Percentiles rank a stretch among this genome's conserved stretches.
Evolutionary conservation across 2,888 invertebrate genomes (phyloP).

Genomic region (Nemotelus nigrinus): DNA sequence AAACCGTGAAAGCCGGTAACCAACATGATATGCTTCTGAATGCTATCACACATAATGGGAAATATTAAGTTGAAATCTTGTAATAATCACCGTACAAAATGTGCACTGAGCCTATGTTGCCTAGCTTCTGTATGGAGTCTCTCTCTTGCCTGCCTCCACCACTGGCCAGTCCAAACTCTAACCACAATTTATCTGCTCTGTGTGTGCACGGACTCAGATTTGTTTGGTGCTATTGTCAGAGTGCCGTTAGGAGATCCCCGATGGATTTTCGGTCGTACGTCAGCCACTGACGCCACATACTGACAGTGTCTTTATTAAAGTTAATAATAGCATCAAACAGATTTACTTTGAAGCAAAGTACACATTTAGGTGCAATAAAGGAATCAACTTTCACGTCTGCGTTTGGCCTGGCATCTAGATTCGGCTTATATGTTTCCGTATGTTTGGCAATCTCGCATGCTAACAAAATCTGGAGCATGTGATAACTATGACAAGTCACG

Average conservation of each 20-base stretch:
- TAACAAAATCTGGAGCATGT: too few relatives aligned
- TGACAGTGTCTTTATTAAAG: constrained; percentile 14
- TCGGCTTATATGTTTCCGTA: too few relatives aligned
- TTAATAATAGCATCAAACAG: constrained; percentile 30
- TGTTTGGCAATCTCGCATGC: too few relatives aligned
- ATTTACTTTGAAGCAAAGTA: neutral
- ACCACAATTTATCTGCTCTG: too few relatives aligned
- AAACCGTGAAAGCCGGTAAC: neutral
- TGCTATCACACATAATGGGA: constrained; percentile 1
- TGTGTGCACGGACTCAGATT: too few relatives aligned
- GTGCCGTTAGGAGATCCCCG: too few relatives aligned
- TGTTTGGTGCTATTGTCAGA: too few relatives aligned
- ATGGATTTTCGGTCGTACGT: neutral
- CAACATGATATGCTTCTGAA: neutral
- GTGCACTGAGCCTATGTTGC: neutral
- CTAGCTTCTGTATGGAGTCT: too few relatives aligned
- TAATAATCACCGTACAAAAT: neutral
- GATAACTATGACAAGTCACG: too few relatives aligned
- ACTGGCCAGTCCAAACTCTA: too few relatives aligned
- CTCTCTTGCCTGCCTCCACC: too few relatives aligned
- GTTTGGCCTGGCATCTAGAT: too few relatives aligned
- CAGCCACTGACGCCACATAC: neutral
- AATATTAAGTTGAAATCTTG: neutral
- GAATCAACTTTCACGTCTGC: neutral
- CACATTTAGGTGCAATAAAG: constrained; percentile 10